Conservation (phyloP, 2,888 invertebrate genomes). For the Camptogramma bilineatum region DNA sequence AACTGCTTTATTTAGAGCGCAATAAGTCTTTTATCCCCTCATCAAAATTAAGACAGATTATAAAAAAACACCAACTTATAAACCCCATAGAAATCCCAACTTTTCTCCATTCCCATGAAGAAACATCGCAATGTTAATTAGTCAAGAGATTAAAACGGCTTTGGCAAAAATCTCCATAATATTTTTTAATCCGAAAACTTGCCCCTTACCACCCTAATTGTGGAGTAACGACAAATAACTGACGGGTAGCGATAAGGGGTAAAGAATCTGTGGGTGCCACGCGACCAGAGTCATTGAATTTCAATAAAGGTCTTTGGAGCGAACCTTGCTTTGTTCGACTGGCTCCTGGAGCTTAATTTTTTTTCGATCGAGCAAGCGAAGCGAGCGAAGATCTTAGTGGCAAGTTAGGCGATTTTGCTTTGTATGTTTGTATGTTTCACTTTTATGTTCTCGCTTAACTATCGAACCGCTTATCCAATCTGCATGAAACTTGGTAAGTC, state of each 20-base stretch:
- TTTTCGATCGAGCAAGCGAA: too few species aligned
- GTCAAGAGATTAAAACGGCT: conserved; percentile 23
- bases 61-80: not conserved
- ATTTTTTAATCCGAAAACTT: conserved; percentile 36
- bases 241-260: conserved; percentile 38
- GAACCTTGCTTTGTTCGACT: too few species aligned
- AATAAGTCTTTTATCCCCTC: too few species aligned
- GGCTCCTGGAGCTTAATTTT: too few species aligned
- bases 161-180: conserved; percentile 26
- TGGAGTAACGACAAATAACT: conserved; percentile 41
- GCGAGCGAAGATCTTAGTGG: too few species aligned
- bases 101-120: conserved; percentile 14
- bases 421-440: too few species aligned
- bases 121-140: conserved; percentile 25
- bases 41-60: not conserved
- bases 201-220: conserved; percentile 33
- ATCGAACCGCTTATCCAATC: too few species aligned
- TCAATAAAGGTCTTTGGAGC: not conserved
- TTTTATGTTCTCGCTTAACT: too few species aligned
- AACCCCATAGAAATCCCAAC: conserved; percentile 6
- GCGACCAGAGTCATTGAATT: conserved; percentile 13
- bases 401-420: too few species aligned
- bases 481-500: too few species aligned
- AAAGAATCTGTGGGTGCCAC: conserved; percentile 9
- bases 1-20: too few species aligned